Evolutionary conservation across 2,888 invertebrate species (phyloP), one percentile per base, ranked within the genome.

Genomic region (Ariolimax columbianus): DNA sequence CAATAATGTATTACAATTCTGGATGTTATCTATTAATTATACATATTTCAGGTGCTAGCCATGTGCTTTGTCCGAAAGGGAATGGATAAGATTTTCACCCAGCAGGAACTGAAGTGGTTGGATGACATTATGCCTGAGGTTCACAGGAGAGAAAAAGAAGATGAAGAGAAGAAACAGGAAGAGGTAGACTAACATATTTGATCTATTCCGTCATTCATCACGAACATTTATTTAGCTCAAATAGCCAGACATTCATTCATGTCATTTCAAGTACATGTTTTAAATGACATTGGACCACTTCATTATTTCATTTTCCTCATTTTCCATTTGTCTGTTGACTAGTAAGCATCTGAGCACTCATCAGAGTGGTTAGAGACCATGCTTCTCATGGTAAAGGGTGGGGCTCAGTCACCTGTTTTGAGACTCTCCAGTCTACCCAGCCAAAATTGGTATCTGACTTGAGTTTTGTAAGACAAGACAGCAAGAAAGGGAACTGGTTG

Each of bases 121-220:
- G 94, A 94, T 87, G 93, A 94, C 88, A 91, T 94, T 51, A 93
- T 94, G 91, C 94, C 94, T 0, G 93, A 94, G 77, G 87, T 89
- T 17, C 90, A 91, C 86, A 89, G 90, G 43, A 86, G 93, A 72
- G 90, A 90, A 80, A 92, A 92, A 83, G 93, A 94, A 80, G 93
- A 94, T 81, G 89, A 91, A 73, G 89, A 89, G 82, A 89, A 87
- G 72, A 88, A 91, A 77, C 88, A 89, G 77, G 86, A 90, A 82
- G 89, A 91, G 85, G 89, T 88, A 81, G 19, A 36, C 23, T 14
- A 11, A 66, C 26, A 33, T 30, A 30, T 63, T 30, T 33, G 33
- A 3, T 63, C 30, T 30, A 4, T 63, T 63, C n/a, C 4, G 26
- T 4, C 14, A 63, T 30, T 30, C 66, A 66, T 33, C n/a, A n/a